Evolutionary conservation across 2,888 invertebrate species (phyloP), one percentile per base, ranked within the genome.

Genomic region (Heliconius aoede): DNA sequence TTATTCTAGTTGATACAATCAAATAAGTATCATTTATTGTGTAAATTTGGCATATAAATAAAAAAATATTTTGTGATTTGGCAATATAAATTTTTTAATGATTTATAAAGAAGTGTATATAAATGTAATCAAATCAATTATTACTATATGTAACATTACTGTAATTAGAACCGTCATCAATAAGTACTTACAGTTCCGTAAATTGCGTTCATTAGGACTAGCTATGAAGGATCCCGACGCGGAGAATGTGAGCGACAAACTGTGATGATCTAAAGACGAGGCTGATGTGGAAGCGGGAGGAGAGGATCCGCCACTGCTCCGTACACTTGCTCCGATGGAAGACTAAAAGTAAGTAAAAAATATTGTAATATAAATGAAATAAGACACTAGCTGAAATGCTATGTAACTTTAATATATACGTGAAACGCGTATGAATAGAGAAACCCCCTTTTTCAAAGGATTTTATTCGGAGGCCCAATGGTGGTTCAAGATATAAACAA

Each of bases 211-310:
- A 60, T 58, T 71, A 18, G 89, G 85, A 68, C 88, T 88, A 60
- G 92, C 87, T 67, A 94, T 90, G 80, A 93, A 94, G 0, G 93
- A 93, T 4, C 93, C 93, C 0, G 93, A 92, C 1, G 93, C 91
- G 1, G 94, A 92, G 85, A 94, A 93, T 1, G 94, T 92, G 18
- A 93, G 84, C 1, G 93, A 92, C 69, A 95, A 86, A 79, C 95
- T 95, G 80, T 91, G 92, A 87, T 93, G 91, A 72, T 95, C 95
- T 4, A 95, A 87, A 0, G 95, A 93, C 0, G 95, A 92, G 46
- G 94, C 89, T 4, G 95, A 95, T 0, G 94, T 91, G 8, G 94
- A 92, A 1, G 94, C 93, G 18, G 89, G 95, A 81, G 90, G 94
- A 18, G 92, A 92, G 2, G 90, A 89, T 78, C 88, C 94, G 76